Evolutionary conservation across 1,140 invertebrate genomes (phyloP).

Genomic region (Caerostris darwini): DNA sequence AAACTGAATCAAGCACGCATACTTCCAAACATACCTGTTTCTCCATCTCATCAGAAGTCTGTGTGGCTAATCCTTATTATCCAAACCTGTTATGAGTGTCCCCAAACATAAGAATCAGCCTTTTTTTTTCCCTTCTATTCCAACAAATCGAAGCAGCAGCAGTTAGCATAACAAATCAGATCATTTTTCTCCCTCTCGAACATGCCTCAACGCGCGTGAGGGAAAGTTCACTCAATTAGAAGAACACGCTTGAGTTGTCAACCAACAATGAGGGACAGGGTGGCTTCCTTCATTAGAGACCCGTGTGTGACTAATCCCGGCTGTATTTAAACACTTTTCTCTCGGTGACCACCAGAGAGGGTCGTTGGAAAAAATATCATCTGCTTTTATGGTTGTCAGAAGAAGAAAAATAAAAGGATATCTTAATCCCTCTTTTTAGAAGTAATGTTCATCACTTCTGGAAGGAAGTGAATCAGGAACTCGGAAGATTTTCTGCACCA

Average conservation of each 20-base stretch:
- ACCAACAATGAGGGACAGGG: slow-evolving; percentile 4
- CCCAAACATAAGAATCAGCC: no score
- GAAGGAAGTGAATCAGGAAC: not conserved
- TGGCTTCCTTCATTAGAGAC: not conserved
- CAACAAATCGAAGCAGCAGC: not conserved
- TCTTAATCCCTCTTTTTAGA: not conserved
- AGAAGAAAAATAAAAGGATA: not conserved
- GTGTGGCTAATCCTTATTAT: no score
- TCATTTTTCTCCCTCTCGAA: not conserved
- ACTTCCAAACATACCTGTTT: no score
- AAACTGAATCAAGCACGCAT: no score
- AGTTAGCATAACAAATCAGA: not conserved
- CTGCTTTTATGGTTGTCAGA: not conserved
- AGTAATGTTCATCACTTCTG: not conserved
- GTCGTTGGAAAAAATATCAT: not conserved
- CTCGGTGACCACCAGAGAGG: not conserved
- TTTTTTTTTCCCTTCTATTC: no score
- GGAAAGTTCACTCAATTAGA: slow-evolving; percentile 38
- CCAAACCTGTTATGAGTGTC: no score
- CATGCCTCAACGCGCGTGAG: not conserved
- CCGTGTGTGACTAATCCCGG: not conserved
- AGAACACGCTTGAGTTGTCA: not conserved
- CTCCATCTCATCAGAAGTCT: no score
- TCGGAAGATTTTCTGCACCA: not conserved
- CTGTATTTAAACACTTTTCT: slow-evolving; percentile 17